A percentile compares a stretch with the other conserved stretches of the same genome.
Evolutionary conservation across 1,140 invertebrate species (phyloP).

Genomic region (Sitodiplosis mosellana): DNA sequence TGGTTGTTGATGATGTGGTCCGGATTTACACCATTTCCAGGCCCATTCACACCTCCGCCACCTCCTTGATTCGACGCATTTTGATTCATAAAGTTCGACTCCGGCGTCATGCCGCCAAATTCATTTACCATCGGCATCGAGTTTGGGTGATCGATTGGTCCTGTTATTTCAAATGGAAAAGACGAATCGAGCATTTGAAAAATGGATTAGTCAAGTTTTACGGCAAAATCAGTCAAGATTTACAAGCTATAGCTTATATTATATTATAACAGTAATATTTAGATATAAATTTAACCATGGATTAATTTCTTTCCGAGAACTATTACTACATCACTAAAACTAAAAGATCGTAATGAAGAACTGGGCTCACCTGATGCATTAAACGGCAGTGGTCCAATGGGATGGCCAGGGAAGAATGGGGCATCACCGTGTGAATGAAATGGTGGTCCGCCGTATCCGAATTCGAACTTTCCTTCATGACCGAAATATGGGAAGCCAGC

Average conservation of each 20-base stretch:
- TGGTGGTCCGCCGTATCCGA: slow-evolving; percentile 67
- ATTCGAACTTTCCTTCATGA: slow-evolving; percentile 73
- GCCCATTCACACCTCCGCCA: slow-evolving; percentile 27
- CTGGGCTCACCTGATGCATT: slow-evolving; percentile 41
- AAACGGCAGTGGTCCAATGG: slow-evolving; percentile 54
- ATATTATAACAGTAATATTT: not conserved
- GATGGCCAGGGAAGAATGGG: slow-evolving; percentile 62
- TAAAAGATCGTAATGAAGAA: slow-evolving; percentile 3
- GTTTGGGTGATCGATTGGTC: slow-evolving; percentile 46
- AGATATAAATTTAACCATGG: too few relatives aligned
- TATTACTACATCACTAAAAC: not conserved
- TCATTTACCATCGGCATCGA: slow-evolving; percentile 41
- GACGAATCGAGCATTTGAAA: too few relatives aligned
- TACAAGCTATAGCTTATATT: too few relatives aligned
- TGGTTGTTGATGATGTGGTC: slow-evolving; percentile 10
- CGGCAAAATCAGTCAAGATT: too few relatives aligned
- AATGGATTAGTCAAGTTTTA: too few relatives aligned
- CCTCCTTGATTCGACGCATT: slow-evolving; percentile 35
- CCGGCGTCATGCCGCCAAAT: slow-evolving; percentile 33
- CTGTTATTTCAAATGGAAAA: too few relatives aligned
- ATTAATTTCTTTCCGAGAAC: too few relatives aligned
- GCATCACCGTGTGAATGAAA: slow-evolving; percentile 75
- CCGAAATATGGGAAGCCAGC: slow-evolving; percentile 74
- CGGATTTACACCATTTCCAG: not conserved
- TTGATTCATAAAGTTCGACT: slow-evolving; percentile 42